Conservation (phyloP, 2,113 vertebrate species). For the Geococcyx californianus region DNA sequence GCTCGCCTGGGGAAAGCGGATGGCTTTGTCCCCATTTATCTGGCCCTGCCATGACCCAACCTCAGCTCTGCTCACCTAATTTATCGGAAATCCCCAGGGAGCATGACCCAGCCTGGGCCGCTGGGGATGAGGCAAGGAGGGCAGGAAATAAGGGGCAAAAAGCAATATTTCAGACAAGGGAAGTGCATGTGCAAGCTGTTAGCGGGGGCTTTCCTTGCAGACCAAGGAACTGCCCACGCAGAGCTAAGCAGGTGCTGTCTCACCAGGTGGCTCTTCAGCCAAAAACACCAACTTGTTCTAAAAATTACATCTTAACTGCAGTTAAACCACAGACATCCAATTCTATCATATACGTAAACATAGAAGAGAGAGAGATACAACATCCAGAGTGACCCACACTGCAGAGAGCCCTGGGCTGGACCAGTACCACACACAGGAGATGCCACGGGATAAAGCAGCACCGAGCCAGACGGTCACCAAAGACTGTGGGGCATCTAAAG, state of each 20-base stretch:
- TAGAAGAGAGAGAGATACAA: background rate
- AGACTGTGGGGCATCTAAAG: fast-evolving
- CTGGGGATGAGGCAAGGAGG: background rate
- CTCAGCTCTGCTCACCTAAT: background rate
- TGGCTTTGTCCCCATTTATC: slow-evolving; percentile 4
- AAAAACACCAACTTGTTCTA: background rate
- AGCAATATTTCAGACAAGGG: background rate
- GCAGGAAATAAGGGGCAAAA: background rate
- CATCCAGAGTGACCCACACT: background rate
- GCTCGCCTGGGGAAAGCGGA: background rate
- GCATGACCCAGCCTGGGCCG: background rate
- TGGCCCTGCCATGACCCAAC: background rate
- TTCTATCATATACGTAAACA: fast-evolving
- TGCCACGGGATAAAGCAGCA: fast-evolving
- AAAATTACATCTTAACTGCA: background rate
- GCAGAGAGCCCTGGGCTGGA: background rate
- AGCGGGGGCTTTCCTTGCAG: background rate
- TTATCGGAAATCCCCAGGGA: background rate
- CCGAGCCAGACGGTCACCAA: fast-evolving
- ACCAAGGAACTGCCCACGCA: background rate
- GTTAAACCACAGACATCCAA: background rate
- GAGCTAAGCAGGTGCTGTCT: background rate
- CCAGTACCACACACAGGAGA: background rate
- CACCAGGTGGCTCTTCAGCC: background rate
- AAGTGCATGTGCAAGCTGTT: background rate